These are phyloP conservation scores for Oncorhynchus gorbuscha DNA, from an alignment of 2,113 vertebrate genomes.

Conservation along the genomic window DNA sequence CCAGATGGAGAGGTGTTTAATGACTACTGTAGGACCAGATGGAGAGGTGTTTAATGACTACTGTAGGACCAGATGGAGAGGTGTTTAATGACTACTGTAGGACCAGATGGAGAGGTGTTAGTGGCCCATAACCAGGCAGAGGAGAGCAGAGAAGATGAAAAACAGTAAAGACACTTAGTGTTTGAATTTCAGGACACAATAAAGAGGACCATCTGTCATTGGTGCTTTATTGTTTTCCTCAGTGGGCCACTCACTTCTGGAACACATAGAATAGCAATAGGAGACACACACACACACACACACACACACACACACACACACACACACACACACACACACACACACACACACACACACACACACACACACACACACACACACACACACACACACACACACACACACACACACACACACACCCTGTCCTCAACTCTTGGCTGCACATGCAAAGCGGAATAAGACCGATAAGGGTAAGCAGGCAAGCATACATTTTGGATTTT, in stretches of 20 bases:
- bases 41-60: no score
- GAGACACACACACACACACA: not conserved
- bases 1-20: constrained; percentile 17
- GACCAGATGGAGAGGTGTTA: constrained; percentile 33
- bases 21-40: no score
- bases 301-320: no score
- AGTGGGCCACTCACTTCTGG: constrained; percentile 58
- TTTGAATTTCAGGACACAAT: constrained; percentile 79
- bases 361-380: not conserved
- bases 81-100: no score
- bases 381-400: not conserved
- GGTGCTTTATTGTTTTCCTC: constrained; percentile 74
- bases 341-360: not conserved
- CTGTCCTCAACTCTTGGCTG: constrained; percentile 26
- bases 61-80: no score
- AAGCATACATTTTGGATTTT: constrained; percentile 26
- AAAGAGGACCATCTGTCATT: constrained; percentile 78
- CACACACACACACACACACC: not conserved
- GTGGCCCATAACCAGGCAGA: constrained; percentile 51
- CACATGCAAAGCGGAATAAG: constrained; percentile 41
- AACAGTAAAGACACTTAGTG: constrained; percentile 72
- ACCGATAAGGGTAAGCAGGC: constrained; percentile 34
- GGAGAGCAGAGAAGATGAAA: constrained; percentile 59
- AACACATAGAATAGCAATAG: constrained; percentile 39
- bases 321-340: no score